Evolutionary conservation across 2,888 invertebrate species (phyloP).

Genomic region (Hyppa rectilinea): DNA sequence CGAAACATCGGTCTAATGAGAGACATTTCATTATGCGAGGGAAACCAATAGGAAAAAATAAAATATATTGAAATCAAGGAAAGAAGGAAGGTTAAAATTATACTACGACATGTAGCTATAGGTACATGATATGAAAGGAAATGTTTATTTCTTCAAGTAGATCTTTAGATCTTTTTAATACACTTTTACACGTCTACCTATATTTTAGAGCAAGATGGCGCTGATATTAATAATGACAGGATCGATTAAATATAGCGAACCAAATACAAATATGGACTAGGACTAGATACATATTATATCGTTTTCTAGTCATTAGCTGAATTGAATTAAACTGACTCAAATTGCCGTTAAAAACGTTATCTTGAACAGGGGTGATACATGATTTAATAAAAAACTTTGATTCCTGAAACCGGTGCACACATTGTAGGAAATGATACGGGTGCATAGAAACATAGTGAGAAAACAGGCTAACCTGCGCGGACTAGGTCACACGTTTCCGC

Average conservation of each 20-base stretch:
- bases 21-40: neutral
- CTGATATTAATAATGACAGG: neutral
- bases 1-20: neutral
- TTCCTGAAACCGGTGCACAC: slow-evolving; percentile 65
- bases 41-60: neutral
- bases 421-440: slow-evolving; percentile 80
- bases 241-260: neutral
- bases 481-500: too few species aligned
- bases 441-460: slow-evolving; percentile 86
- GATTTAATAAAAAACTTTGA: slow-evolving; percentile 62
- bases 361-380: slow-evolving; percentile 33
- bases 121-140: neutral
- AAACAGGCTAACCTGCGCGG: too few species aligned
- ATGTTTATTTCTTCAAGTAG: too few species aligned
- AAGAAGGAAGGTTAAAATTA: neutral
- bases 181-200: too few species aligned
- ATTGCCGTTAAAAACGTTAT: neutral
- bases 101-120: neutral
- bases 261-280: neutral
- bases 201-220: too few species aligned
- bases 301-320: neutral
- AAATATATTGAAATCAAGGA: neutral
- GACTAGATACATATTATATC: neutral
- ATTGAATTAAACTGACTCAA: neutral
- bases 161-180: too few species aligned